Evolutionary conservation across 2,888 invertebrate species (phyloP).

Genomic region (Electrophaes corylata): DNA sequence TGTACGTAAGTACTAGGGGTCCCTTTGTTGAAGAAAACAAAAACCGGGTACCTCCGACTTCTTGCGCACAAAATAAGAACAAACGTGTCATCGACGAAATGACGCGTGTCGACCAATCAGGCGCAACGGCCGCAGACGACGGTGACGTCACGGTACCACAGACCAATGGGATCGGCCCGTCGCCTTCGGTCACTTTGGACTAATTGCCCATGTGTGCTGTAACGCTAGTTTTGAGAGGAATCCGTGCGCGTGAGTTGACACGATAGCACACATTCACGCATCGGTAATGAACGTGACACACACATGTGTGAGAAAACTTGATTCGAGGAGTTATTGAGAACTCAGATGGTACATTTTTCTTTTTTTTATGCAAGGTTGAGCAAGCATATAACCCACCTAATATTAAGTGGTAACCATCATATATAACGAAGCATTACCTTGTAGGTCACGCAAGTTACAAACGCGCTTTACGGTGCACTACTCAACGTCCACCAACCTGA

Average conservation of each 20-base stretch:
- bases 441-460: too few relatives aligned
- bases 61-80: constrained; percentile 82
- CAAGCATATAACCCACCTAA: too few relatives aligned
- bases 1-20: constrained; percentile 57
- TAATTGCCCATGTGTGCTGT: constrained; percentile 84
- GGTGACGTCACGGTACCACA: constrained; percentile 76
- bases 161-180: constrained; percentile 74
- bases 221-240: constrained; percentile 76
- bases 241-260: constrained; percentile 72
- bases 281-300: constrained; percentile 24
- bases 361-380: too few relatives aligned
- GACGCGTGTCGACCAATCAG: constrained; percentile 83
- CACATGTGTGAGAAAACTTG: constrained; percentile 7
- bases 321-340: not conserved
- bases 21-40: constrained; percentile 71
- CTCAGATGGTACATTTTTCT: too few relatives aligned
- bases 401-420: too few relatives aligned
- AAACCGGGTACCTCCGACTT: constrained; percentile 72
- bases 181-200: constrained; percentile 83
- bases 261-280: constrained; percentile 42
- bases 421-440: too few relatives aligned
- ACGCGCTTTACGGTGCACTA: too few relatives aligned
- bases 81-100: constrained; percentile 84
- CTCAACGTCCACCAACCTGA: too few relatives aligned
- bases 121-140: constrained; percentile 81